Evolutionary conservation across 2,797 vertebrate species (phyloP).

Genomic region (Paratrypauchen microcephalus): DNA sequence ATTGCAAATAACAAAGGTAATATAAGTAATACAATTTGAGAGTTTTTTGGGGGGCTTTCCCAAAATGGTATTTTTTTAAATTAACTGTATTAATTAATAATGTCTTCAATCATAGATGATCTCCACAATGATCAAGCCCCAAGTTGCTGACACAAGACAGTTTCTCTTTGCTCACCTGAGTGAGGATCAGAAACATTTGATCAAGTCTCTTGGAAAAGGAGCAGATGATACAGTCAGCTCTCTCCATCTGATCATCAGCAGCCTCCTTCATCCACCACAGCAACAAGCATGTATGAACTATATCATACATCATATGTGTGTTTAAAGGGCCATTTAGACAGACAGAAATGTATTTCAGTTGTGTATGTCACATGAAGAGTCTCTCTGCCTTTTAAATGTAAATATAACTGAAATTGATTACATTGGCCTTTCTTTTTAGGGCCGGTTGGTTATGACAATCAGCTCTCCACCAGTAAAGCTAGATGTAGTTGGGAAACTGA

Average conservation of each 20-base stretch:
- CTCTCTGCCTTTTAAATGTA: neutral
- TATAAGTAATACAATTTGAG: too few species aligned
- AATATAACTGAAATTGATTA: neutral
- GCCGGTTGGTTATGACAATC: slow-evolving; percentile 58
- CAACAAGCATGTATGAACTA: slow-evolving; percentile 72
- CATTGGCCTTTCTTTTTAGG: slow-evolving; percentile 62
- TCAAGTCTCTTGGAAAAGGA: slow-evolving; percentile 81
- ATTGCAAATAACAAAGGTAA: too few species aligned
- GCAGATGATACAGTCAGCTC: slow-evolving; percentile 79
- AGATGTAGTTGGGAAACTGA: slow-evolving; percentile 88
- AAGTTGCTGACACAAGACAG: slow-evolving; percentile 46
- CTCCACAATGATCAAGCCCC: slow-evolving; percentile 80
- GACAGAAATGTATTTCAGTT: neutral
- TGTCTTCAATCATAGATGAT: slow-evolving; percentile 38
- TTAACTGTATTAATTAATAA: neutral
- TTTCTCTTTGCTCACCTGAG: slow-evolving; percentile 83
- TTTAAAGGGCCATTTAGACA: neutral
- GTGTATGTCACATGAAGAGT: neutral
- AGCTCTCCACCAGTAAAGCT: slow-evolving; percentile 76
- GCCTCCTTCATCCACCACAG: slow-evolving; percentile 63
- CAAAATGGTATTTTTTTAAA: neutral
- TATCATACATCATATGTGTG: neutral
- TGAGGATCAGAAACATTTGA: slow-evolving; percentile 83
- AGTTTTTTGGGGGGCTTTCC: too few species aligned
- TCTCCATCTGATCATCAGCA: slow-evolving; percentile 80